These are phyloP conservation scores for Polypterus bichir DNA, from an alignment of 2,113 vertebrate species.

Conservation along the genomic window DNA sequence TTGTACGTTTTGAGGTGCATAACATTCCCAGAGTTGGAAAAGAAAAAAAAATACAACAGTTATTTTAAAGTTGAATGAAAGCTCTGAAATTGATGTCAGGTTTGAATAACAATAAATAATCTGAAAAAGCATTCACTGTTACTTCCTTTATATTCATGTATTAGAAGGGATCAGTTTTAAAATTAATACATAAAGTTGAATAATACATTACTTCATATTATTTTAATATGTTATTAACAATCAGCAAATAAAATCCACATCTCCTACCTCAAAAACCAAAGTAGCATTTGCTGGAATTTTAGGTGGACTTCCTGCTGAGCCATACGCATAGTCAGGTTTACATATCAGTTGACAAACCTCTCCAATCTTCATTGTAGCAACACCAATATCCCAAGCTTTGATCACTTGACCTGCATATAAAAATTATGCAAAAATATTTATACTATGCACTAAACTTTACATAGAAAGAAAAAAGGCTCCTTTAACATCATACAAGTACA, in stretches of 20 bases:
- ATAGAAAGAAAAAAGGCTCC: background rate
- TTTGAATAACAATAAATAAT: no score
- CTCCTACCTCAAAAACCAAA: slow-evolving; percentile 80
- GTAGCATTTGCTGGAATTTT: slow-evolving; percentile 86
- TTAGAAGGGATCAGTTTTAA: no score
- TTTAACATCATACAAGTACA: no score
- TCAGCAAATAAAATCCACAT: background rate
- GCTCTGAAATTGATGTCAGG: no score
- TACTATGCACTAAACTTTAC: background rate
- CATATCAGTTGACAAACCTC: slow-evolving; percentile 80
- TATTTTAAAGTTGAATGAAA: no score
- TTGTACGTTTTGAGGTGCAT: no score
- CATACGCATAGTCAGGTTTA: slow-evolving; percentile 88
- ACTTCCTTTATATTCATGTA: no score
- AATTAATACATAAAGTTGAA: no score
- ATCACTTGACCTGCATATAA: slow-evolving; percentile 74
- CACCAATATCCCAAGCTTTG: slow-evolving; percentile 89
- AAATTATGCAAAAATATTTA: background rate
- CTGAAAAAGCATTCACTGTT: no score
- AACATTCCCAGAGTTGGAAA: no score
- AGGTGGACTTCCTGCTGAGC: slow-evolving; percentile 83
- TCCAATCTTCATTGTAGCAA: slow-evolving; percentile 85
- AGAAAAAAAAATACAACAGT: no score
- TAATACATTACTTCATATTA: no score
- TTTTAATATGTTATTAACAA: background rate